Evolutionary conservation across 2,888 invertebrate species (phyloP), one percentile per base, ranked within the genome.

Genomic region (Drosophila maculinotata): DNA sequence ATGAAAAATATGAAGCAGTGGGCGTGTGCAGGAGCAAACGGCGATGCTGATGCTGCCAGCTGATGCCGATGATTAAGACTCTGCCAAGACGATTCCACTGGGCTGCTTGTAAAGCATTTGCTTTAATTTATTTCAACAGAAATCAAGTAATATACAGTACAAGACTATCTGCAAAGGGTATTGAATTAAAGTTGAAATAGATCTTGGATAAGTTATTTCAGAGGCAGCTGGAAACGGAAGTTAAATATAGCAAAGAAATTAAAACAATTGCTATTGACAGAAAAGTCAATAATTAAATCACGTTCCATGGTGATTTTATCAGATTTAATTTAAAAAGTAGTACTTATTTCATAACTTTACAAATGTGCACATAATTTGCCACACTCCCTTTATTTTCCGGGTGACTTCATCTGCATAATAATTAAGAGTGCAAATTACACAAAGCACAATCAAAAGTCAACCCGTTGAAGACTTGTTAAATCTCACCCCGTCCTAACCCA

Each of bases 21-120:
- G 81, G 81, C 83, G 81, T 87, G 67, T 38, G 84, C 80, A 42
- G 52, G 60, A 64, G 79, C 80, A 65, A 41, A 26, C 9, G 25
- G n/a, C 25, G 52, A 36, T 49, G 23, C 45, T 44, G 30, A 28
- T 64, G 35, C n/a, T n/a, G n/a, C n/a, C 57, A 38, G 31, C 49
- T 36, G 64, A 64, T 64, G 33, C 47, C 35, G 25, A 63, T 64
- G 65, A 72, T 76, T 76, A 72, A 42, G 45, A 33, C 60, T 56
- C 56, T 36, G 53, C 10, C 52, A 15, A 48, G 69, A 31, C 52
- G 42, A 20, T 17, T 48, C 3, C 47, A 52, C 39, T 54, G 44
- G 39, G 58, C 53, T 64, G 57, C 45, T 68, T 73, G 42, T 20
- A 51, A 51, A 35, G 33, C 35, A 52, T 59, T 64, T 51, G 51